Conservation (phyloP, 2,888 invertebrate genomes). For the Terebella lapidaria region DNA sequence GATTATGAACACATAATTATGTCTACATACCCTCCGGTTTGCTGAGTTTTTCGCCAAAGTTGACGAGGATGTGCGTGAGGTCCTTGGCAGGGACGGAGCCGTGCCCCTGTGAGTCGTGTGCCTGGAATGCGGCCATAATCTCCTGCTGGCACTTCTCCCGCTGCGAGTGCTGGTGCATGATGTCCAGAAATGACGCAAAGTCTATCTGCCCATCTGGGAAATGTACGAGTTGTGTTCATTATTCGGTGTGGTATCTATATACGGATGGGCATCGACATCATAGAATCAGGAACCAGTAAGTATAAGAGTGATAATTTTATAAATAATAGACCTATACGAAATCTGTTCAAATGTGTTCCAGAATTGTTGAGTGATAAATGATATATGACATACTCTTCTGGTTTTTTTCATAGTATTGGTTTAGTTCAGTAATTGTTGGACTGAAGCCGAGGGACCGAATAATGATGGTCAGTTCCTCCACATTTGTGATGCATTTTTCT, state of each 20-base stretch:
- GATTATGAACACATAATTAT: too few species aligned
- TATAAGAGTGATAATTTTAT: too few species aligned
- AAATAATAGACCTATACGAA: too few species aligned
- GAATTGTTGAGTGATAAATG: too few species aligned
- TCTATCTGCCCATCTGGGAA: slow-evolving; percentile 41
- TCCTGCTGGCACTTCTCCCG: slow-evolving; percentile 77
- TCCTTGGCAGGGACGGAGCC: slow-evolving; percentile 73
- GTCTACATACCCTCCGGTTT: slow-evolving; percentile 24
- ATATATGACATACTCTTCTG: too few species aligned
- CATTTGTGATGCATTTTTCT: slow-evolving; percentile 73
- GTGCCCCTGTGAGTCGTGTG: slow-evolving; percentile 62
- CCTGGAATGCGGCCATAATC: slow-evolving; percentile 82
- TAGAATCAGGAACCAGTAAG: too few species aligned
- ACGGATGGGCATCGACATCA: too few species aligned
- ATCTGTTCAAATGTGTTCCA: too few species aligned
- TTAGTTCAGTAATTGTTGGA: slow-evolving; percentile 85
- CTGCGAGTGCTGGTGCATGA: slow-evolving; percentile 83
- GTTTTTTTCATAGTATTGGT: slow-evolving; percentile 64
- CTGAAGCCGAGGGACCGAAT: slow-evolving; percentile 92
- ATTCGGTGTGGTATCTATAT: too few species aligned
- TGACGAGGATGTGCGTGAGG: slow-evolving; percentile 76
- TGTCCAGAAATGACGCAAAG: slow-evolving; percentile 90
- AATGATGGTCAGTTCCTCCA: slow-evolving; percentile 86
- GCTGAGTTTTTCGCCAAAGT: slow-evolving; percentile 83
- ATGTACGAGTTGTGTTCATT: too few species aligned